Percentiles rank a stretch among this genome's conserved stretches.
phyloP scores from a whole-genome alignment of 92 coral and sea anemone genomes.

The Porites divaricata region DNA sequence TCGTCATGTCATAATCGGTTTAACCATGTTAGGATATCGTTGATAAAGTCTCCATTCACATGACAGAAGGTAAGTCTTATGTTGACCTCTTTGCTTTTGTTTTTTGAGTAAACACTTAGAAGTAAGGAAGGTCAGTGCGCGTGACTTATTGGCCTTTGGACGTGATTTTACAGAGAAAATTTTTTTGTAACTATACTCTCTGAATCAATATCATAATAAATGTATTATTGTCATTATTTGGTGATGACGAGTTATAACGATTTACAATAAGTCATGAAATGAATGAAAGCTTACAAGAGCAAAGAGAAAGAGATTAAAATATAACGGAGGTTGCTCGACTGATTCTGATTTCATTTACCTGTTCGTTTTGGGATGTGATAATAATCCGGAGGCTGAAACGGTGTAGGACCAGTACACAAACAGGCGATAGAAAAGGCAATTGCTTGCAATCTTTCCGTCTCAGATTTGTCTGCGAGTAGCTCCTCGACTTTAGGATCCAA shows the following conservation, averaged over 20 bases:
- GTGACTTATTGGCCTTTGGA: background rate
- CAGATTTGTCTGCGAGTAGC: constrained; percentile 70
- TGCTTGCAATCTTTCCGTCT: constrained; percentile 73
- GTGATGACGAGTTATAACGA: background rate
- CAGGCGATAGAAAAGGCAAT: constrained; percentile 83
- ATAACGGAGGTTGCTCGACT: too few species aligned
- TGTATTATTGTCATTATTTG: background rate
- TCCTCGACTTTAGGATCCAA: constrained; percentile 67
- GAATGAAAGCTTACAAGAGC: background rate
- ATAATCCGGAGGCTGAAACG: constrained; percentile 79
- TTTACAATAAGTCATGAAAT: background rate
- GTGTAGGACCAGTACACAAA: constrained; percentile 79
- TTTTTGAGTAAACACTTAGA: background rate
- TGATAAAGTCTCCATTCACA: too few species aligned
- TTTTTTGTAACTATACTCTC: background rate
- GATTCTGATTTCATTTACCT: constrained; percentile 5
- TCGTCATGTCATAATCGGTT: too few species aligned
- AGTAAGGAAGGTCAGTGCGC: background rate
- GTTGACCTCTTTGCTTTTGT: background rate
- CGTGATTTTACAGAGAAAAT: constrained; percentile 1
- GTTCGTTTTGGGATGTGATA: constrained; percentile 33
- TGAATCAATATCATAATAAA: background rate
- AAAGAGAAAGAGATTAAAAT: background rate
- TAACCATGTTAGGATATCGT: too few species aligned
- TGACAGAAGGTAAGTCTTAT: too few species aligned